Evolutionary conservation across 2,888 invertebrate genomes (phyloP), one percentile per base, ranked within the genome.

Genomic region (Eugnorisma glareosa): DNA sequence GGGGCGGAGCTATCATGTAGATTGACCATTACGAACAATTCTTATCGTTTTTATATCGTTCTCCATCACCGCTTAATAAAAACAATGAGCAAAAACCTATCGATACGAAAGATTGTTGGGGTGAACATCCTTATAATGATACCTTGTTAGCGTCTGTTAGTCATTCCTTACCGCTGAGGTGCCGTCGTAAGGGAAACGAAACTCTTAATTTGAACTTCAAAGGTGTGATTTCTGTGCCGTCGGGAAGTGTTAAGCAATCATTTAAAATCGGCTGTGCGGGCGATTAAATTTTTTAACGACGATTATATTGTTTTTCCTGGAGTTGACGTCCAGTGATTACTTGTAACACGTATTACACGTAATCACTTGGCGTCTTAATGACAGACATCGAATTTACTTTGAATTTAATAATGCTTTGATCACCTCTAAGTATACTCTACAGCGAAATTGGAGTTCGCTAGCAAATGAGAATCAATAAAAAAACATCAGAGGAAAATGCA

Each of bases 141-240:
- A 91, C 90, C 96, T 96, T 96, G 96, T 96, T 96, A 96, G 94
- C 93, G 93, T 91, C 92, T 93, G 94, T 95, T 94, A 95, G 94
- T 94, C 94, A 94, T 94, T 94, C 93, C 91, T 88, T 85, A 85
- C 90, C 90, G 88, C 90, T 89, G 89, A 89, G 90, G 91, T 90
- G 90, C 89, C 90, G 85, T 87, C 77, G 90, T 90, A 91, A 93
- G 92, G 93, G 93, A 93, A 94, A 93, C 91, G 93, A 94, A 93
- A 93, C 93, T 93, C 93, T 94, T 94, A 94, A 95, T 94, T 95
- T 92, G 91, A 93, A 92, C 93, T 92, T 93, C 92, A 93, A 95
- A 95, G 95, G 95, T 96, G 95, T 96, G 95, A 96, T 95, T 95
- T 96, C 89, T 91, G 90, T 89, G 88, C 89, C 91, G 90, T 90